Evolutionary conservation across 2,888 invertebrate species (phyloP), one percentile per base, ranked within the genome.

Genomic region (Xestia c-nigrum): DNA sequence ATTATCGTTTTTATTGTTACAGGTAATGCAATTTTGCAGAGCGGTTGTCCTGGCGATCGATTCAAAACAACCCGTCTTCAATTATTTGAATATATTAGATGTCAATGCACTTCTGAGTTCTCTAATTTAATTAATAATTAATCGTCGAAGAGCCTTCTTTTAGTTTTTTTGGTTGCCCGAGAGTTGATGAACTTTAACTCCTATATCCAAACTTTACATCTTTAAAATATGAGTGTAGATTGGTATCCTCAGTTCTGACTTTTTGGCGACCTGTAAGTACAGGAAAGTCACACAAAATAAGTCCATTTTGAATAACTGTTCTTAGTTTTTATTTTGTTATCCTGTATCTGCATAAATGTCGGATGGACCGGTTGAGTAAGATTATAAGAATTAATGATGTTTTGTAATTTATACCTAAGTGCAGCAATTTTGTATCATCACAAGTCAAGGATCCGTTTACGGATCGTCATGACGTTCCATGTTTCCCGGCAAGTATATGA

Each of bases 1-100:
- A 24, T 14, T 52, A 43, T 65, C 57, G 21, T 50, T 66, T 55
- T 61, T 76, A 46, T 80, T 80, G 83, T 80, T 80, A 6, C 83
- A 80, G 80, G 80, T 80, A 80, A n/a, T 16, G 24, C 14, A 43
- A 55, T n/a, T 61, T 57, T 43, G 38, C 16, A 50, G 55, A 55
- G 38, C n/a, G 2, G 50, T 16, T 71, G 64, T 46, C 21, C 21
- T 21, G 5, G 59, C 7, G 10, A 7, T 14, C 9, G 19, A 80
- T 38, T 50, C 10, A 61, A 40, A 70, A 46, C 9, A 24, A 50
- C n/a, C n/a, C n/a, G n/a, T n/a, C 3, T 31, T 24, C 21, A 24
- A 43, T 24, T 64, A 63, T 74, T 64, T 47, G 3, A 21, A 38
- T 14, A 16, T 16, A 19, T 61, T 46, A 31, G 19, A 47, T 72